Percentiles rank a stretch among this genome's conserved stretches.
Evolutionary conservation across 1,140 invertebrate species (phyloP).

Genomic region (Apis florea): DNA sequence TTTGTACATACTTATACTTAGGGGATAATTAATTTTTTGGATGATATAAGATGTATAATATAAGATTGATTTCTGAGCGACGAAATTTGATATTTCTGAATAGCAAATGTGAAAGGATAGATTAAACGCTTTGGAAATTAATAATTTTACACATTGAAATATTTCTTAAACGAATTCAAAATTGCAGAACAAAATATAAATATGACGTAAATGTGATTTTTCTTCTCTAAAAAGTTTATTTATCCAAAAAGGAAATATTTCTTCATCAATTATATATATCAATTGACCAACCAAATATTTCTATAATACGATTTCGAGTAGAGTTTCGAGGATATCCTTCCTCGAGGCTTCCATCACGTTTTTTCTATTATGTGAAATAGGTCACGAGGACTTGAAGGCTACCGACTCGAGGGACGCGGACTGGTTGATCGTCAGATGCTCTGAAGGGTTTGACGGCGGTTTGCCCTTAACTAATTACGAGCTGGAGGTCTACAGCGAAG

Average conservation of each 20-base stretch:
- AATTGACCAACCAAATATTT: too few species aligned
- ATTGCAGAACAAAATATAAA: too few species aligned
- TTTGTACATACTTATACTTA: too few species aligned
- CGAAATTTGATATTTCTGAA: too few species aligned
- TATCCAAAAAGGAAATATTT: not conserved
- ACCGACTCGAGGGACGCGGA: conserved; percentile 86
- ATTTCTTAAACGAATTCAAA: too few species aligned
- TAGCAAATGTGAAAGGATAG: too few species aligned
- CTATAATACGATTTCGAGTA: not conserved
- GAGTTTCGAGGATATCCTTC: not conserved
- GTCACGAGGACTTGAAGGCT: conserved; percentile 86
- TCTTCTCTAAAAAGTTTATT: not conserved
- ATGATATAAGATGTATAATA: too few species aligned
- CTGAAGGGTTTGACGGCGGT: conserved; percentile 92
- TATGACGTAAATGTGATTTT: not conserved
- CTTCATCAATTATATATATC: too few species aligned
- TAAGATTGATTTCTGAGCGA: too few species aligned
- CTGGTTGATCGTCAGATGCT: conserved; percentile 87
- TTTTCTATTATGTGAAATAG: conserved; percentile 54
- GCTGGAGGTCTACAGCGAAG: conserved; percentile 84
- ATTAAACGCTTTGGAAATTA: too few species aligned
- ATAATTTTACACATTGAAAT: too few species aligned
- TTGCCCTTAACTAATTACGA: conserved; percentile 91
- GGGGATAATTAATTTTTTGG: too few species aligned
- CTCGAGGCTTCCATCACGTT: not conserved